phyloP scores from a whole-genome alignment of 2,797 vertebrate species.

The Protosalanx chinensis region DNA sequence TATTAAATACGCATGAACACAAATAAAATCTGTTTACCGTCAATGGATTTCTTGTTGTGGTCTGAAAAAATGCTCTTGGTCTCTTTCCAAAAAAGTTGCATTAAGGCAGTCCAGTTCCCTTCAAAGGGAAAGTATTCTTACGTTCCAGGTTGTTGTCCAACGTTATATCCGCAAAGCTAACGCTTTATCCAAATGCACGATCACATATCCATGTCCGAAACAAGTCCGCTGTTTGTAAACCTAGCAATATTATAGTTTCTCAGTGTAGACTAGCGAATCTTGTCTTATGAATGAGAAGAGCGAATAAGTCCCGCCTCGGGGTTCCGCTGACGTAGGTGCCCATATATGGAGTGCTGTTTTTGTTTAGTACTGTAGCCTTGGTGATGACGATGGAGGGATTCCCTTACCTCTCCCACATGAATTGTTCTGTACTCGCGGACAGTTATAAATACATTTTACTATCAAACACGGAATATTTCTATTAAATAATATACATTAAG shows the following conservation, averaged over 20 bases:
- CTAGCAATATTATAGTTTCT: conserved; percentile 41
- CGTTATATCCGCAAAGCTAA: conserved; percentile 44
- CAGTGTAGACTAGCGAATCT: conserved; percentile 61
- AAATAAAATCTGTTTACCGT: conserved; percentile 55
- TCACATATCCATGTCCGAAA: conserved; percentile 66
- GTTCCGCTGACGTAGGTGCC: conserved; percentile 98
- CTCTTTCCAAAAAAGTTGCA: conserved; percentile 82
- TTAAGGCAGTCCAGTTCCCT: conserved; percentile 73
- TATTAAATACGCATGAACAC: too few relatives aligned
- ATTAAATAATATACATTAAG: conserved; percentile 66
- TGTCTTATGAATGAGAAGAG: conserved; percentile 88
- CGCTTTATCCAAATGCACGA: conserved; percentile 32
- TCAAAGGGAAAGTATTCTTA: conserved; percentile 50
- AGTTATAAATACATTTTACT: conserved; percentile 79
- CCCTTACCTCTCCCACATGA: conserved; percentile 91
- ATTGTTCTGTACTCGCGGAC: conserved; percentile 72
- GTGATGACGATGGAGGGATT: conserved; percentile 97
- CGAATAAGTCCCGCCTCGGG: conserved; percentile 76
- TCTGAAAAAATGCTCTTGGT: conserved; percentile 67
- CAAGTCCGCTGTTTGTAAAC: conserved; percentile 52
- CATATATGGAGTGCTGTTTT: conserved; percentile 93
- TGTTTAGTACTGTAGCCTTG: conserved; percentile 93
- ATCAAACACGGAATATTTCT: conserved; percentile 73
- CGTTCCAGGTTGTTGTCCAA: conserved; percentile 31
- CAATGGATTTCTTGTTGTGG: conserved; percentile 55